phyloP scores from a whole-genome alignment of 2,113 vertebrate species.

The Cochlearius cochlearius region DNA sequence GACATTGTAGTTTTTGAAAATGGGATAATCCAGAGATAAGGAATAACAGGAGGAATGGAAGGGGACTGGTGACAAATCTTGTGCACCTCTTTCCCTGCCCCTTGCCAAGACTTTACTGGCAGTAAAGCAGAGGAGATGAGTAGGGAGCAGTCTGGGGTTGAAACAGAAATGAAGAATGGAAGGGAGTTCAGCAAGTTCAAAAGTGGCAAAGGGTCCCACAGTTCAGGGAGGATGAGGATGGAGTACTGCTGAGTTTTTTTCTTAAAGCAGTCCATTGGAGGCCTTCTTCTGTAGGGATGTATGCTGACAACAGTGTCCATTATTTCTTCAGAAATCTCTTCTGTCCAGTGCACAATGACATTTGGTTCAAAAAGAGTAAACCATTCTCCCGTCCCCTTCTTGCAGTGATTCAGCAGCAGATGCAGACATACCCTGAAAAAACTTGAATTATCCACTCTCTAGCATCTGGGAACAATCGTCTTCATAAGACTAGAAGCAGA shows the following conservation, averaged over 20 bases:
- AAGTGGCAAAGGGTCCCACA: background rate
- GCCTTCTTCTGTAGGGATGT: background rate
- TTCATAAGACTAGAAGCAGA: background rate
- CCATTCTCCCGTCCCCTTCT: background rate
- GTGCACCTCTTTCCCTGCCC: background rate
- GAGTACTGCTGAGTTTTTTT: background rate
- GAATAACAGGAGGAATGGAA: background rate
- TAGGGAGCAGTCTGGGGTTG: background rate
- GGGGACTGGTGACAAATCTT: background rate
- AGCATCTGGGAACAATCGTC: constrained; percentile 2
- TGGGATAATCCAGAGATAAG: background rate
- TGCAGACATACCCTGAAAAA: background rate
- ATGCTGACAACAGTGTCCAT: background rate
- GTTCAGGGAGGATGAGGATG: background rate
- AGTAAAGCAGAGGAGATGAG: background rate
- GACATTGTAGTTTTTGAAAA: background rate
- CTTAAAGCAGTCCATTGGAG: background rate
- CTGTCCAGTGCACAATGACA: background rate
- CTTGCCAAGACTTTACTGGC: background rate
- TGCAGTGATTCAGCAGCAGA: constrained; percentile 3
- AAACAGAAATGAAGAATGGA: background rate
- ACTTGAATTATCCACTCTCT: background rate
- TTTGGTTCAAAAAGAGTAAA: constrained; percentile 20
- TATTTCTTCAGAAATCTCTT: constrained; percentile 31
- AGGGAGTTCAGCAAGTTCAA: background rate